A percentile compares a stretch with the other conserved stretches of the same genome.
Conservation (phyloP, 2,888 invertebrate species). For the Frankliniella intonsa region DNA sequence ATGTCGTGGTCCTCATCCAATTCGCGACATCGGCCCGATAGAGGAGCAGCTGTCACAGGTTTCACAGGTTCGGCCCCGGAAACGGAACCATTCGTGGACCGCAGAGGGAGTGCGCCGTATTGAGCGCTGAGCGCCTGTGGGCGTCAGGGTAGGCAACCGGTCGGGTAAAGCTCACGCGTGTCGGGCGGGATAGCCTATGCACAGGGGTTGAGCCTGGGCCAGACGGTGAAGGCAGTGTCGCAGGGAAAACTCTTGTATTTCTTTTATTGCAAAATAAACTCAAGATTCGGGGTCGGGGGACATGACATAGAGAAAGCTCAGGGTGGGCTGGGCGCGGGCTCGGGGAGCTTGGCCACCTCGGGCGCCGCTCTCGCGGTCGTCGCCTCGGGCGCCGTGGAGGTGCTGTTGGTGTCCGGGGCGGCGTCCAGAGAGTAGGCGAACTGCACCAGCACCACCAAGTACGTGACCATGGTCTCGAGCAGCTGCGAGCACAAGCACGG, state of each 20-base stretch:
- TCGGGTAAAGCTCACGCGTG: too few species aligned
- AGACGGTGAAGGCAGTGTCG: background rate
- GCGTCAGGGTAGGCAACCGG: too few species aligned
- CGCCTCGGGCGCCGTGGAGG: background rate
- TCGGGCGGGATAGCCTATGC: too few species aligned
- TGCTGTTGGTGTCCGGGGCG: background rate
- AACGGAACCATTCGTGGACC: too few species aligned
- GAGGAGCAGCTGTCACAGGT: background rate
- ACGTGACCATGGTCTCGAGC: constrained; percentile 66
- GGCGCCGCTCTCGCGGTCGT: background rate
- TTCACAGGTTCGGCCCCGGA: too few species aligned
- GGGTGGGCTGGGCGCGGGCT: background rate
- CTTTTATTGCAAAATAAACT: background rate
- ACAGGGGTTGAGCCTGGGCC: too few species aligned
- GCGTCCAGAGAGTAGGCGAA: constrained; percentile 44
- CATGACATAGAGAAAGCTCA: background rate
- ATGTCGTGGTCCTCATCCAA: background rate
- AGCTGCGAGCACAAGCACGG: constrained; percentile 55
- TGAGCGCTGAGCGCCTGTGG: too few species aligned
- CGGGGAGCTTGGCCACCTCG: background rate
- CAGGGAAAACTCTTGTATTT: background rate
- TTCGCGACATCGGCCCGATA: background rate
- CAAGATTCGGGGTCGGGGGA: background rate
- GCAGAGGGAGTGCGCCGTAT: too few species aligned
- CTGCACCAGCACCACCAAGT: constrained; percentile 67